A percentile compares a stretch with the other conserved stretches of the same genome.
Evolutionary conservation across 2,888 invertebrate species (phyloP).

Genomic region (Cataglyphis rosenhaueri): DNA sequence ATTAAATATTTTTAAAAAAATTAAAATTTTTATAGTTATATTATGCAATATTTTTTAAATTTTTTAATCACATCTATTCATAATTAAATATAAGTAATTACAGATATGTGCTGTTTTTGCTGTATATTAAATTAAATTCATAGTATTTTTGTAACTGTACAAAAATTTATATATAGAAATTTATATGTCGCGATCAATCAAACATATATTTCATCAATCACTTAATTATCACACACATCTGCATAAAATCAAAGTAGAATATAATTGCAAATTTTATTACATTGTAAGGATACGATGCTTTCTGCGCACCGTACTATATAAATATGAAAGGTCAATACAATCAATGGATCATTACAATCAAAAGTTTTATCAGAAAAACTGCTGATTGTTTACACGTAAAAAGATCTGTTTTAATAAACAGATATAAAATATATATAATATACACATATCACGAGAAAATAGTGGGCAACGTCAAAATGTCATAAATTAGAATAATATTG

Average conservation of each 20-base stretch:
- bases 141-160: neutral
- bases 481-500: neutral
- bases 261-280: neutral
- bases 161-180: neutral
- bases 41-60: neutral
- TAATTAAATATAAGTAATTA: neutral
- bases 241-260: neutral
- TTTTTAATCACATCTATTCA: neutral
- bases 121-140: slow-evolving; percentile 7
- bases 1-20: slow-evolving; percentile 10
- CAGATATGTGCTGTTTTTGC: neutral
- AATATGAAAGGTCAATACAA: slow-evolving; percentile 1
- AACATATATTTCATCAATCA: neutral
- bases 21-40: neutral
- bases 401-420: neutral
- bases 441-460: neutral
- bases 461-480: neutral
- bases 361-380: neutral
- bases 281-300: neutral
- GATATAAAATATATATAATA: neutral
- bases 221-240: neutral
- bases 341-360: neutral
- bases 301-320: neutral
- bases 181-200: neutral
- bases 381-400: neutral